Conservation (phyloP, 64 coral and sea anemone genomes). For the Exaiptasia diaphana region DNA sequence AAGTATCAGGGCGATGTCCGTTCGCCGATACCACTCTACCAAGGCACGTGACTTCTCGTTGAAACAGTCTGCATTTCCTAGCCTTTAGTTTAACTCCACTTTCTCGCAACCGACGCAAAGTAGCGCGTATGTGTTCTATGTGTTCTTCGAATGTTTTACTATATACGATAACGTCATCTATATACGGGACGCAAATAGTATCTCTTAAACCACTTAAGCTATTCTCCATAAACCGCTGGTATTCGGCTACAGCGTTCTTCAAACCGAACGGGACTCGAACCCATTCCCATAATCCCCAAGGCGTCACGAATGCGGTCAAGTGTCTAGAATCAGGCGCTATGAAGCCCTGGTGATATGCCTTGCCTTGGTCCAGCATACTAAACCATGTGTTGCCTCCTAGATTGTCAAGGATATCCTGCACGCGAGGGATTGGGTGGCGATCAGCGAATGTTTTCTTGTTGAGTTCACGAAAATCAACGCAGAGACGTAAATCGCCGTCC, state of each 20-base stretch:
- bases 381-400: conserved; percentile 45
- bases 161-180: conserved; percentile 41
- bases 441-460: conserved; percentile 24
- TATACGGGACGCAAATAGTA: conserved; percentile 23
- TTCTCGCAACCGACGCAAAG: background rate
- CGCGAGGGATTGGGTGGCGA: conserved; percentile 22
- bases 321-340: background rate
- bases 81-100: conserved; percentile 48
- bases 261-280: conserved; percentile 21
- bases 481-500: background rate
- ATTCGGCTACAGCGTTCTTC: background rate
- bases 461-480: conserved; percentile 28
- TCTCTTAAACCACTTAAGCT: conserved; percentile 40
- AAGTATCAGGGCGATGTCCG: too few relatives aligned
- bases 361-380: conserved; percentile 20
- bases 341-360: conserved; percentile 40
- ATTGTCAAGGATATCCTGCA: conserved; percentile 43
- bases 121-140: background rate
- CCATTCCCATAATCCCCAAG: conserved; percentile 31
- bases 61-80: too few relatives aligned
- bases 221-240: conserved; percentile 31
- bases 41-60: too few relatives aligned
- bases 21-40: too few relatives aligned
- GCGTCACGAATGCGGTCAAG: conserved; percentile 16
- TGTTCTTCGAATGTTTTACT: conserved; percentile 22